Percentiles rank a stretch among this genome's conserved stretches.
Conservation (phyloP, 2,888 invertebrate species). For the Cheiracanthium punctorium region DNA sequence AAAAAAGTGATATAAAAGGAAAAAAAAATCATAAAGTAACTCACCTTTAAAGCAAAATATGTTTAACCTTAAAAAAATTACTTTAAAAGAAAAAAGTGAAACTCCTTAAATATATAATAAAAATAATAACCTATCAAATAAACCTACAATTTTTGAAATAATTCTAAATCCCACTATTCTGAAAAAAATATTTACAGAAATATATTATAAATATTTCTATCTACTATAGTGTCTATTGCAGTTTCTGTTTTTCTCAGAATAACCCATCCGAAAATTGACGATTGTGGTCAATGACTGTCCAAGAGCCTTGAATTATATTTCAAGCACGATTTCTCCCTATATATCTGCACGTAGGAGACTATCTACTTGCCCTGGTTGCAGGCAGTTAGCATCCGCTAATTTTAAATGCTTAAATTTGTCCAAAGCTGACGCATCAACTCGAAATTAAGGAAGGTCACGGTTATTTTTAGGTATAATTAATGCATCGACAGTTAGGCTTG, state of each 20-base stretch:
- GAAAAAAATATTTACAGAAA: too few relatives aligned
- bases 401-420: background rate
- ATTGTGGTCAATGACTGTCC: background rate
- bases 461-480: background rate
- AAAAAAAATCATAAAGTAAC: too few relatives aligned
- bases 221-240: too few relatives aligned
- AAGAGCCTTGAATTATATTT: background rate
- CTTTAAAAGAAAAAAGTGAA: too few relatives aligned
- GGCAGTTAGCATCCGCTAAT: background rate
- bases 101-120: too few relatives aligned
- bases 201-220: too few relatives aligned
- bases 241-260: background rate
- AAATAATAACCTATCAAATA: too few relatives aligned
- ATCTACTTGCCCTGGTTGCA: background rate
- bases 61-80: too few relatives aligned
- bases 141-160: too few relatives aligned
- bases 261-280: constrained; percentile 16
- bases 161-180: too few relatives aligned
- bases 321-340: constrained; percentile 14
- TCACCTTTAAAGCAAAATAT: too few relatives aligned
- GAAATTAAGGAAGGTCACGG: background rate
- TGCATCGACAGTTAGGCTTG: background rate
- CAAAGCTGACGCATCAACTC: background rate
- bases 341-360: constrained; percentile 3
- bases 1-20: too few relatives aligned